Evolutionary conservation across 2,888 invertebrate species (phyloP), one percentile per base, ranked within the genome.

Genomic region (Apodemia hepburni): DNA sequence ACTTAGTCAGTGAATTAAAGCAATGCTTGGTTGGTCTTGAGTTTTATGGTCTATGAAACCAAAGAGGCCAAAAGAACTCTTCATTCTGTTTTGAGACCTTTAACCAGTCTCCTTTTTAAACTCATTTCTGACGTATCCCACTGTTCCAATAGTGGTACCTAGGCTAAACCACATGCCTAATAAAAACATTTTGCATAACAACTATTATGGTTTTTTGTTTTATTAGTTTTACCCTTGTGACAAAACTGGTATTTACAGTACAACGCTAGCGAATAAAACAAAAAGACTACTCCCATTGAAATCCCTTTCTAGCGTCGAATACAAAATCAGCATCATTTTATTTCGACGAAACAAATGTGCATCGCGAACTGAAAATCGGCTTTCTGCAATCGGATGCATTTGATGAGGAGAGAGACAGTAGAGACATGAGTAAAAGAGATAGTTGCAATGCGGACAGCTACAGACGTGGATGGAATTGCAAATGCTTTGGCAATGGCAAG

Each of bases 381-480:
- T 81, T 79, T 78, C 78, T 82, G 81, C 82, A 81, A 82, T 80
- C 84, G 79, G 77, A 82, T 85, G 82, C 83, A 82, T 67, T 61
- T 45, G 72, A 70, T 65, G 62, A 70, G 68, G 66, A 67, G 64
- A 61, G 73, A 72, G 60, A 66, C 68, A 64, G 22, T 8, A 60
- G 65, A 65, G 38, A 57, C n/a, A 59, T 61, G 71, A 66, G 73
- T 64, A 73, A 80, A 71, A 69, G 79, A 74, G 85, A 83, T 60
- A 70, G 78, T 70, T 65, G 74, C 76, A 78, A 83, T 87, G 85
- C 85, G 87, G 87, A 85, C 83, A 82, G 82, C 75, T 72, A 70
- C 74, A 79, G 77, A 86, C 82, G 87, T 79, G 84, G 66, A 72
- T 74, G 73, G 88, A 87, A 89, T 89, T 79, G 81, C 78, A 86